These are phyloP conservation scores for Spicauda simplicius DNA, from an alignment of 2,888 invertebrate species.

Conservation along the genomic window DNA sequence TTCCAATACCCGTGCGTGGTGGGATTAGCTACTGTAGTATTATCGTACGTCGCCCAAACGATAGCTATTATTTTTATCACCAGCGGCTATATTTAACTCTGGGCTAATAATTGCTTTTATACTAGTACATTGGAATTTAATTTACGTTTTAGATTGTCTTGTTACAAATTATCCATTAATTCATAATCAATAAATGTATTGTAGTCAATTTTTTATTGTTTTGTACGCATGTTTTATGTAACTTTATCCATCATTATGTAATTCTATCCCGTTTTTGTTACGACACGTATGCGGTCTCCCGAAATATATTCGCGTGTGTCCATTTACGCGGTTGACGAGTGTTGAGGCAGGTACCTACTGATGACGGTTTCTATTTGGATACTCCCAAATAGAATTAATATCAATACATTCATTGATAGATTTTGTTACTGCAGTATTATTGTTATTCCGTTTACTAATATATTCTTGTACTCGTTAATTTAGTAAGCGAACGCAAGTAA, in stretches of 20 bases:
- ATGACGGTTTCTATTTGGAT: neutral
- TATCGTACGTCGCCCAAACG: conserved; percentile 47
- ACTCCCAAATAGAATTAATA: neutral
- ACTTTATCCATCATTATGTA: conserved; percentile 26
- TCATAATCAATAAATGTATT: neutral
- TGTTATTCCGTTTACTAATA: no score
- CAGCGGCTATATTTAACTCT: conserved; percentile 70
- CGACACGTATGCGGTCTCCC: conserved; percentile 12
- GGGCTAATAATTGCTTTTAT: conserved; percentile 65
- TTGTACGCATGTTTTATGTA: conserved; percentile 2
- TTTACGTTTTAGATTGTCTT: conserved; percentile 19
- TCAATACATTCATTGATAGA: neutral
- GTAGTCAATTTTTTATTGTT: neutral
- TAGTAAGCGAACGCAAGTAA: no score
- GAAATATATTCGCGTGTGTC: conserved; percentile 22
- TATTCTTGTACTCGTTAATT: no score
- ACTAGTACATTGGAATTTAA: conserved; percentile 43
- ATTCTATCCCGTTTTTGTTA: conserved; percentile 25
- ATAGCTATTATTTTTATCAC: conserved; percentile 67
- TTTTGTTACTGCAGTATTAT: no score
- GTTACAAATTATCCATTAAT: neutral
- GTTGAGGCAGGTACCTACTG: neutral
- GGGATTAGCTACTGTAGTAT: conserved; percentile 39
- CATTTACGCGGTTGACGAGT: conserved; percentile 17
- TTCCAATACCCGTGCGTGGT: conserved; percentile 16